Percentiles rank a stretch among this genome's conserved stretches.
phyloP scores from a whole-genome alignment of 2,797 vertebrate genomes.

The Cygnus olor region DNA sequence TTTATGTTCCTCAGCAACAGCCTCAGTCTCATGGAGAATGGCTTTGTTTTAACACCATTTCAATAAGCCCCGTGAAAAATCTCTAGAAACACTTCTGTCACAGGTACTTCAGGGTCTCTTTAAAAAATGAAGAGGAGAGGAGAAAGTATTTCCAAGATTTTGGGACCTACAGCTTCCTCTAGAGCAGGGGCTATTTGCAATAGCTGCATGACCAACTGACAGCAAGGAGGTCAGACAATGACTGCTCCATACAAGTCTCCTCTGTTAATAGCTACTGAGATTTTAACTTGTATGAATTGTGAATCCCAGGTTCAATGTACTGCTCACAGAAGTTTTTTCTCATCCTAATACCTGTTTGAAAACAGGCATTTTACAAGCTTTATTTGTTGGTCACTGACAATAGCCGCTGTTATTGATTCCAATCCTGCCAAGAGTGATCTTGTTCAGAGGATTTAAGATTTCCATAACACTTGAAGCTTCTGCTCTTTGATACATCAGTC shows the following conservation, averaged over 20 bases:
- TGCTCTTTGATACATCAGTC: neutral
- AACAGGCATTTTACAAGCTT: neutral
- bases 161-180: neutral
- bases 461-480: neutral
- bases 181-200: neutral
- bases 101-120: neutral
- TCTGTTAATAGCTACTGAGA: neutral
- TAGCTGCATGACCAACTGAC: neutral
- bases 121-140: neutral
- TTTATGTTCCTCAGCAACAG: neutral
- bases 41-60: neutral
- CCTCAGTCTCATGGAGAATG: neutral
- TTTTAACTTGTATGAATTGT: neutral
- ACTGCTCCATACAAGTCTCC: neutral
- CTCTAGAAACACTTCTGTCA: neutral
- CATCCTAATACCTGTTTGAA: neutral
- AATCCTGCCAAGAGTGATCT: neutral
- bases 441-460: constrained; percentile 3
- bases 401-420: constrained; percentile 9
- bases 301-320: neutral
- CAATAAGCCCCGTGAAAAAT: neutral
- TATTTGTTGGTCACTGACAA: neutral
- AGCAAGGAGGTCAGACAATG: neutral
- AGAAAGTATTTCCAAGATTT: no score
- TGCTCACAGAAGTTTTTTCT: neutral